A percentile compares a stretch with the other conserved stretches of the same genome.
These are phyloP conservation scores for Echinops telfairi DNA, from an alignment of 2,113 vertebrate species.

Conservation along the genomic window DNA sequence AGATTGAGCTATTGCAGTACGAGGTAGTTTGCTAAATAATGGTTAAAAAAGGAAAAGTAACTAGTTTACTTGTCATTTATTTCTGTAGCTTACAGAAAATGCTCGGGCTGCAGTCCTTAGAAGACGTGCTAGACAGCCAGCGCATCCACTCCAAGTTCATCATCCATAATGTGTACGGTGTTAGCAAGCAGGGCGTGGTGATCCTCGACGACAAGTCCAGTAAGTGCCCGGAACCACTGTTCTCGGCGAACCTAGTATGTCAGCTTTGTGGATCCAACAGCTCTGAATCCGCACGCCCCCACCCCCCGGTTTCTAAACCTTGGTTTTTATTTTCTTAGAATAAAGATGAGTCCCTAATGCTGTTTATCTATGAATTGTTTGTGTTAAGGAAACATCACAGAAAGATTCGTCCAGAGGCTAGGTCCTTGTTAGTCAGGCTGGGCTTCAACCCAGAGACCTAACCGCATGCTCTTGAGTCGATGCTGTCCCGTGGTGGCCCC, in stretches of 20 bases:
- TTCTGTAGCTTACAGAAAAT: conserved; percentile 90
- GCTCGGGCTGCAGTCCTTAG: conserved; percentile 90
- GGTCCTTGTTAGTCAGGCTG: background rate
- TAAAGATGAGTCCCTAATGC: background rate
- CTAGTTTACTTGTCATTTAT: conserved; percentile 56
- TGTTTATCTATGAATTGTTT: background rate
- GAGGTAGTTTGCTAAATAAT: conserved; percentile 5
- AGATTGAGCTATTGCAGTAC: background rate
- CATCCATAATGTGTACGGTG: conserved; percentile 90
- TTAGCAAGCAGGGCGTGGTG: conserved; percentile 92
- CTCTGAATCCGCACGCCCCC: background rate
- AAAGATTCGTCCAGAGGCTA: background rate
- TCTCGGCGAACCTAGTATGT: background rate
- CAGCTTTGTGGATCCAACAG: background rate
- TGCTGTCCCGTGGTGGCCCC: background rate
- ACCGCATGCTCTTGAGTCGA: background rate
- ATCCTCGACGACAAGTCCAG: conserved; percentile 91
- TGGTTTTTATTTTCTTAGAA: background rate
- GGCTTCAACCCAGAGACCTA: background rate
- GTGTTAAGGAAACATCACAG: background rate
- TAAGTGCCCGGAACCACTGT: conserved; percentile 79
- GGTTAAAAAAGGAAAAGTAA: background rate
- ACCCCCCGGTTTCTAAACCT: background rate
- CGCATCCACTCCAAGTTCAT: conserved; percentile 90
- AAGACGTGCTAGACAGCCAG: conserved; percentile 90